phyloP scores from a whole-genome alignment of 2,113 vertebrate species.

The Genyomyrus donnyi region DNA sequence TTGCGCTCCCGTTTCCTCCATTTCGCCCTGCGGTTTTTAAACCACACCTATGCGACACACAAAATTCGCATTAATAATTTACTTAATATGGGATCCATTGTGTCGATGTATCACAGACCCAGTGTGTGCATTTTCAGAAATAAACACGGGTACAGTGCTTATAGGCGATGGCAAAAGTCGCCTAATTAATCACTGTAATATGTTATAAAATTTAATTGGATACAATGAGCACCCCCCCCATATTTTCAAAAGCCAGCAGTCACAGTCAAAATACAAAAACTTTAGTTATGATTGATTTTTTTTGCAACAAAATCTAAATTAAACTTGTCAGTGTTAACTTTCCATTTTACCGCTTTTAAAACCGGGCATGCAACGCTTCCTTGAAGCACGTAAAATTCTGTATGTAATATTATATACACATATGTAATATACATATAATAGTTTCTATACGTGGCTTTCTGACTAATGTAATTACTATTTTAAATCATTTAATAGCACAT shows the following conservation, averaged over 20 bases:
- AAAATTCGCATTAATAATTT: conserved; percentile 11
- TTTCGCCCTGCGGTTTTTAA: conserved; percentile 96
- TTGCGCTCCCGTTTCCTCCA: conserved; percentile 97
- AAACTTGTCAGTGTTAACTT: neutral
- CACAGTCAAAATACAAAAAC: neutral
- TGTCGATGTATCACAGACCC: neutral
- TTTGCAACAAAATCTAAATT: neutral
- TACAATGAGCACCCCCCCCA: neutral
- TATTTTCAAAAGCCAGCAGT: neutral
- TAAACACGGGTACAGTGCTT: neutral
- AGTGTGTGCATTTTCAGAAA: neutral
- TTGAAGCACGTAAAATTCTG: neutral
- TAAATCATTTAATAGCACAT: neutral
- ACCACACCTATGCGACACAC: conserved; percentile 79
- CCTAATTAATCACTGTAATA: neutral
- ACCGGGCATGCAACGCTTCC: neutral
- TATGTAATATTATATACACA: neutral
- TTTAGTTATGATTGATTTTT: neutral
- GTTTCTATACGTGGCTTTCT: neutral
- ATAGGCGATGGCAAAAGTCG: neutral
- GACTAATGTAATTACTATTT: neutral
- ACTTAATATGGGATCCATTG: neutral
- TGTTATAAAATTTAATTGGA: neutral
- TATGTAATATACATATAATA: neutral
- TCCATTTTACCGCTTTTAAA: neutral